Conservation (phyloP, 2,888 invertebrate genomes). For the Belgica antarctica region DNA sequence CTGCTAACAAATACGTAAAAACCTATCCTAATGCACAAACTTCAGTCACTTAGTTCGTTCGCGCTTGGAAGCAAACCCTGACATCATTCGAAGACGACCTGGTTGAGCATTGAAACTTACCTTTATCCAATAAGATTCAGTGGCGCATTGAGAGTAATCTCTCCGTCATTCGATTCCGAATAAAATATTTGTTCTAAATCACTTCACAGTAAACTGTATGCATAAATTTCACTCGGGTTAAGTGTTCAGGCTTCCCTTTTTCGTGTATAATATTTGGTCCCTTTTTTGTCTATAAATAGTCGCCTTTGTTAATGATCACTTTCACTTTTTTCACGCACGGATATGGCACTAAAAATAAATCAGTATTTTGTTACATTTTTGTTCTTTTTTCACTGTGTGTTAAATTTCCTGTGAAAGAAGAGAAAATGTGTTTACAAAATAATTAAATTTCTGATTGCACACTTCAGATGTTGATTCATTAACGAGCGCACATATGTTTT, state of each 20-base stretch:
- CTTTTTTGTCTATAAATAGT: slow-evolving; percentile 27
- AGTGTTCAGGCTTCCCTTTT: not conserved
- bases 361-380: not conserved
- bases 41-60: too few species aligned
- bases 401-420: not conserved
- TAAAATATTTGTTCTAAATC: slow-evolving; percentile 5
- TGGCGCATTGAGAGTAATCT: not conserved
- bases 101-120: not conserved
- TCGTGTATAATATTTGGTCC: slow-evolving; percentile 35
- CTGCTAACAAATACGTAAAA: too few species aligned
- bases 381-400: not conserved
- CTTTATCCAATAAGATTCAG: slow-evolving; percentile 28
- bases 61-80: too few species aligned
- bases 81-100: too few species aligned
- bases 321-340: not conserved
- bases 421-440: slow-evolving; percentile 16
- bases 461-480: not conserved
- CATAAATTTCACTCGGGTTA: not conserved
- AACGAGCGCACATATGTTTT: slow-evolving; percentile 6
- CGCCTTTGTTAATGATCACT: not conserved
- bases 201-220: not conserved
- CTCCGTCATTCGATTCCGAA: not conserved
- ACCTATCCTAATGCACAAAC: too few species aligned
- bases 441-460: slow-evolving; percentile 11
- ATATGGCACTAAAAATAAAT: slow-evolving; percentile 41